Base-by-base conservation (phyloP, 2,113 vertebrate species). In the Plecotus auritus region DNA sequence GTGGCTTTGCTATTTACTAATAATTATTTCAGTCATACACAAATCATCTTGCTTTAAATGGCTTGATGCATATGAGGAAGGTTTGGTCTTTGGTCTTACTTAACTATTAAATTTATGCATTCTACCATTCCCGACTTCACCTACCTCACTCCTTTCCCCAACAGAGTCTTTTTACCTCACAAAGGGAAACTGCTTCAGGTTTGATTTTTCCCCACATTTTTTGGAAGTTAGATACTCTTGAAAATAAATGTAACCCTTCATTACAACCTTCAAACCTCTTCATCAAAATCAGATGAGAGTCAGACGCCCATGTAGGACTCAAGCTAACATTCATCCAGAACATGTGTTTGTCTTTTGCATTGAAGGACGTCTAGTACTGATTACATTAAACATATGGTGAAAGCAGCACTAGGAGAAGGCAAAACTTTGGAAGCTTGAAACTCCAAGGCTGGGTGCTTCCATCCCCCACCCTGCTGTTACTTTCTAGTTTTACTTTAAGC, bases 221-320 rank as follows among this genome's bases (percentile, higher is more conserved):
- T 47, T 67, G 4, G 20, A 42, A 22, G 32, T 18, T 87, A 26
- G 5, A 32, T 47, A 35, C 16, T 26, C 30, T 1, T 96, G 88
- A 86, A 85, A 87, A n/a, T 70, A 70, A 69, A 70, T 28, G 14
- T 9, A 84, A 88, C n/a, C 76, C 30, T 73, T 83, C 11, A 11
- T 66, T 45, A 81, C 28, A 92, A 72, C 17, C 64, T 42, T 11
- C 4, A 95, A 66, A 84, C 7, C 7, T 23, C 35, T 85, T 83
- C 74, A 77, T 83, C 35, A 51, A 82, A 95, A 76, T 61, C n/a
- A 66, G 12, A 77, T 81, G 67, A 66, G 47, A 85, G 51, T 32
- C n/a, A 45, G 59, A 32, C 0, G 0, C 51, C 16, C 18, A 7
- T 64, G 9, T 59, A 69, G 3, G 30, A 37, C 47, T 78, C 51